phyloP scores from a whole-genome alignment of 2,888 invertebrate species.

The Rhimphoctona megacephalus region DNA sequence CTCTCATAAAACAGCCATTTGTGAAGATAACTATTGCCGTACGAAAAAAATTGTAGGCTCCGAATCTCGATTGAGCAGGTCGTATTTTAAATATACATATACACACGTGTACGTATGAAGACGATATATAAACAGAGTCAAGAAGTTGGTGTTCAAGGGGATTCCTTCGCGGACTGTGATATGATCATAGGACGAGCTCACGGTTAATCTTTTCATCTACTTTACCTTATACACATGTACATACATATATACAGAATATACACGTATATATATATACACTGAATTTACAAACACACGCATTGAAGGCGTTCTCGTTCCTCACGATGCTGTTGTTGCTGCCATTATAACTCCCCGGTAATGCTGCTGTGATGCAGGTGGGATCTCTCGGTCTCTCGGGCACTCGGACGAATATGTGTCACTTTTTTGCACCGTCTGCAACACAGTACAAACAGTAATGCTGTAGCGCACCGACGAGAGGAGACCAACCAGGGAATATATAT shows the following conservation, averaged over 20 bases:
- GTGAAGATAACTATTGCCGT: background rate
- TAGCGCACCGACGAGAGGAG: slow-evolving; percentile 32
- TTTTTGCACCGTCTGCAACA: slow-evolving; percentile 66
- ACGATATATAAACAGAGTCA: background rate
- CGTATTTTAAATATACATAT: background rate
- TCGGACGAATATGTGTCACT: slow-evolving; percentile 72
- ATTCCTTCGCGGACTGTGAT: slow-evolving; percentile 8
- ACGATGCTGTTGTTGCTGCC: slow-evolving; percentile 5
- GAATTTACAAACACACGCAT: background rate
- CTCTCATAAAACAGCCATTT: background rate
- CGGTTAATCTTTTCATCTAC: slow-evolving; percentile 25
- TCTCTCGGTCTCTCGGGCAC: slow-evolving; percentile 63
- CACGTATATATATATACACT: background rate
- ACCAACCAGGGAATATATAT: slow-evolving; percentile 26
- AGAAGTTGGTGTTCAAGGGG: slow-evolving; percentile 8
- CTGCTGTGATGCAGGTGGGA: slow-evolving; percentile 38
- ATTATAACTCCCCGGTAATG: background rate
- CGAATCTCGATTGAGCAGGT: background rate
- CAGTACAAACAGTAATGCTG: slow-evolving; percentile 47
- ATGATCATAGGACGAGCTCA: slow-evolving; percentile 9
- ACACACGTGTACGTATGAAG: background rate
- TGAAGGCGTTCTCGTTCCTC: slow-evolving; percentile 37
- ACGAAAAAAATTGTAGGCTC: background rate
- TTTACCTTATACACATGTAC: background rate
- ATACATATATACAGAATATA: background rate